phyloP scores from a whole-genome alignment of 2,113 vertebrate genomes.

The Chauna torquata region DNA sequence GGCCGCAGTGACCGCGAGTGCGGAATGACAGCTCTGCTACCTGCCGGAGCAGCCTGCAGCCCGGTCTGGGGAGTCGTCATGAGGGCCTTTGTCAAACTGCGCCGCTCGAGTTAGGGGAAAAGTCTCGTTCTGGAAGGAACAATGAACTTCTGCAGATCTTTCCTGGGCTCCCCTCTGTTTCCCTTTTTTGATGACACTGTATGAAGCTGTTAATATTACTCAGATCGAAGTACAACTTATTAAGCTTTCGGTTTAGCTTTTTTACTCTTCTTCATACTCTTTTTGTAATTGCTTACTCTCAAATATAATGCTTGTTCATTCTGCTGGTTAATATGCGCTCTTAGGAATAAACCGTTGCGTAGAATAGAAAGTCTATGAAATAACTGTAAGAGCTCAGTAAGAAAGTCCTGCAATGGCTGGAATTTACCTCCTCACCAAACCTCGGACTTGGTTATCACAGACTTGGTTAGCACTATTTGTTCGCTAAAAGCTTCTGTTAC shows the following conservation, averaged over 20 bases:
- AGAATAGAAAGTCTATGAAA: background rate
- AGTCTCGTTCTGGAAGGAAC: background rate
- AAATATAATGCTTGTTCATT: background rate
- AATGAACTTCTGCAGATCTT: background rate
- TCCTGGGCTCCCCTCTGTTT: background rate
- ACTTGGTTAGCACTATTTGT: background rate
- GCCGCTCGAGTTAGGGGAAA: background rate
- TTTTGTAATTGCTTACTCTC: background rate
- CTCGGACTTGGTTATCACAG: background rate
- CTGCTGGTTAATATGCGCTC: background rate
- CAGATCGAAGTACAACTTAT: background rate
- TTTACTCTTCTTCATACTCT: background rate
- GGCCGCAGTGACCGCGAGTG: rapidly evolving
- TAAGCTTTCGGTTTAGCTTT: background rate
- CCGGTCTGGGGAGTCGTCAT: rapidly evolving
- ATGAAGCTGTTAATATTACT: background rate
- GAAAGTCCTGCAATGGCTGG: background rate
- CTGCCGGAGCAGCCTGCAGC: rapidly evolving
- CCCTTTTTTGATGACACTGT: background rate
- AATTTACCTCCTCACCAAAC: background rate
- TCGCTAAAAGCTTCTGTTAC: background rate
- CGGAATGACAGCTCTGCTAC: background rate
- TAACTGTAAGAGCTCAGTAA: background rate
- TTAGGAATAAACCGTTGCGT: background rate
- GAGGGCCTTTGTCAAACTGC: background rate